These are phyloP conservation scores for Megalops atlanticus DNA, from an alignment of 2,113 vertebrate species.

Conservation along the genomic window DNA sequence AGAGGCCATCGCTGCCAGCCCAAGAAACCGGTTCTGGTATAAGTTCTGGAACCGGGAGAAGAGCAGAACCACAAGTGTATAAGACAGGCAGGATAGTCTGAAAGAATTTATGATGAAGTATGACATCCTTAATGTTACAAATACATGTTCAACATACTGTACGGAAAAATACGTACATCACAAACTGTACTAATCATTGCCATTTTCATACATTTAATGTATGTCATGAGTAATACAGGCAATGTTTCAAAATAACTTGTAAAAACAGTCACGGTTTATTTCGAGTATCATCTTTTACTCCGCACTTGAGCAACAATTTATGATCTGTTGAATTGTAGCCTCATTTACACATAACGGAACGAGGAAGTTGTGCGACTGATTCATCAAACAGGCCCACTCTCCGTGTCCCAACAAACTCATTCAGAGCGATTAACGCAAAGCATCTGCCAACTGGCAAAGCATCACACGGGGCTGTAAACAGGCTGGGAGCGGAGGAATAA, in stretches of 20 bases:
- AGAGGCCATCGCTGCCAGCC: conserved; percentile 77
- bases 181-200: too few species aligned
- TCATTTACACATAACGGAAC: not conserved
- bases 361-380: not conserved
- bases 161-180: too few species aligned
- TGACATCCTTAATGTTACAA: too few species aligned
- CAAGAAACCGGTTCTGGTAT: conserved; percentile 58
- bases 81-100: not conserved
- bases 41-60: conserved; percentile 45
- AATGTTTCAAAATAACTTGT: too few species aligned
- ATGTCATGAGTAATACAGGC: too few species aligned
- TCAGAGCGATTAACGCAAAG: not conserved
- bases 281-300: not conserved
- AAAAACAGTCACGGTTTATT: too few species aligned
- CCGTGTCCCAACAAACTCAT: not conserved
- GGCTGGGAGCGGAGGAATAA: not conserved
- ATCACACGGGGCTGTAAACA: not conserved
- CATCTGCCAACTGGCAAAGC: not conserved
- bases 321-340: not conserved
- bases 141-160: too few species aligned
- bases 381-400: not conserved
- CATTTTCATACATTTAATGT: too few species aligned
- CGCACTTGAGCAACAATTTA: not conserved
- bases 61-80: not conserved
- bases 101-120: too few species aligned